Evolutionary conservation across 2,797 vertebrate genomes (phyloP).

Genomic region (Hydrolagus colliei): DNA sequence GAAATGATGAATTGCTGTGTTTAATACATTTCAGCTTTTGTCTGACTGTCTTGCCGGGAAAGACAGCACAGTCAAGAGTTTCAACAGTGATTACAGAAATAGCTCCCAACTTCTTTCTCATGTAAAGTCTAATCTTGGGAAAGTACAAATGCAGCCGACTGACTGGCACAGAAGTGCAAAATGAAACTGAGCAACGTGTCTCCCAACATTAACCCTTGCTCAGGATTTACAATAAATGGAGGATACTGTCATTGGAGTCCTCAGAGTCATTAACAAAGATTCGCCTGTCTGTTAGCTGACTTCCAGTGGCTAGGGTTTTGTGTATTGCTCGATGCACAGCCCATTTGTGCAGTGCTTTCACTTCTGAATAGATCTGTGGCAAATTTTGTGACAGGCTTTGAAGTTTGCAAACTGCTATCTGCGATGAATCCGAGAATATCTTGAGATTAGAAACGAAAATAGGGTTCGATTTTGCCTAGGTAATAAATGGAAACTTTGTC

Average conservation of each 20-base stretch:
- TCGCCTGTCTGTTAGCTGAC: neutral
- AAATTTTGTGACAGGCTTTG: neutral
- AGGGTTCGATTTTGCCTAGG: no score
- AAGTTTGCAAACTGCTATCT: neutral
- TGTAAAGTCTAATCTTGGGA: constrained; percentile 52
- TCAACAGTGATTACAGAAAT: constrained; percentile 57
- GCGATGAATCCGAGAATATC: neutral
- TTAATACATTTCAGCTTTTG: constrained; percentile 77
- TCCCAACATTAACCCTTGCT: neutral
- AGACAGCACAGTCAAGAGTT: constrained; percentile 65
- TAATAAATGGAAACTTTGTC: neutral
- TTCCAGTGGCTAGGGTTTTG: neutral
- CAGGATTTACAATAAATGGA: no score
- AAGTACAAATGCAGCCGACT: constrained; percentile 41
- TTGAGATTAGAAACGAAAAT: neutral
- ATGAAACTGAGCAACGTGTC: neutral
- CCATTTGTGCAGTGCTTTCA: neutral
- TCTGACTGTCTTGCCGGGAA: constrained; percentile 63
- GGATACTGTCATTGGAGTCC: neutral
- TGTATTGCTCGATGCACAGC: neutral
- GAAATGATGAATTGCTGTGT: constrained; percentile 71
- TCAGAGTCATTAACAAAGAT: no score
- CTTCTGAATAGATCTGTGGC: neutral
- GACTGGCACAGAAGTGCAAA: constrained; percentile 33
- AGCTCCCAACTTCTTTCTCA: constrained; percentile 48